Base-by-base conservation (phyloP, 2,113 vertebrate species). In the Furnarius figulus region DNA sequence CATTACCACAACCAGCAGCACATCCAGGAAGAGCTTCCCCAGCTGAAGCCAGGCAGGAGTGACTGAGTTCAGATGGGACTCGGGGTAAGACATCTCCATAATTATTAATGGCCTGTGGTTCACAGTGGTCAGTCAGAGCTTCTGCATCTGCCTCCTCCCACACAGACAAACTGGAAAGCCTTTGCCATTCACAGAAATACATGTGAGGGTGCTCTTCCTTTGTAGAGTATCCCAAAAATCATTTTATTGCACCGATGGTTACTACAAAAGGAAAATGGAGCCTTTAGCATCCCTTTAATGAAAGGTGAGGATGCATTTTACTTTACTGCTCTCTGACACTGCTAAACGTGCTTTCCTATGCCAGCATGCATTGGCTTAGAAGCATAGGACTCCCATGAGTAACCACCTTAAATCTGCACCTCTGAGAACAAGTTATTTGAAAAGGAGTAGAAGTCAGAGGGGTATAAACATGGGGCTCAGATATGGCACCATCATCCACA, bases 11-110 rank as follows among this genome's bases (percentile, higher is more conserved):
- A 21, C 14, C 5, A 15, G 37, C 23, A 15, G n/a, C 22, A 5
- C 2, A 2, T 7, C 35, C 0, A 1, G 44, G 24, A 31, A 33
- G 10, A 14, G 50, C 3, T 58, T 31, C 59, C 49, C 40, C 3
- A 12, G 55, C 37, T 13, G 42, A 31, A 18, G 39, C 59, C 81
- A 8, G 11, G 30, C 53, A 31, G 4, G 4, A 2, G 21, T 18
- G 30, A n/a, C 15, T 8, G 12, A 8, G 33, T 2, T 10, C 37
- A 21, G 31, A 2, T 2, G 14, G 1, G 31, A 37, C 23, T 46
- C 22, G 8, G 53, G 3, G 1, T 6, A 11, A 30, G 19, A 47
- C 31, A 33, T 22, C 11, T 35, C 70, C 11, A 0, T 5, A 28
- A 27, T 49, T 20, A 2, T 13, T 28, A 14, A 5, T 30, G 31